Conservation (phyloP, 1,140 invertebrate genomes). For the Formica exsecta region DNA sequence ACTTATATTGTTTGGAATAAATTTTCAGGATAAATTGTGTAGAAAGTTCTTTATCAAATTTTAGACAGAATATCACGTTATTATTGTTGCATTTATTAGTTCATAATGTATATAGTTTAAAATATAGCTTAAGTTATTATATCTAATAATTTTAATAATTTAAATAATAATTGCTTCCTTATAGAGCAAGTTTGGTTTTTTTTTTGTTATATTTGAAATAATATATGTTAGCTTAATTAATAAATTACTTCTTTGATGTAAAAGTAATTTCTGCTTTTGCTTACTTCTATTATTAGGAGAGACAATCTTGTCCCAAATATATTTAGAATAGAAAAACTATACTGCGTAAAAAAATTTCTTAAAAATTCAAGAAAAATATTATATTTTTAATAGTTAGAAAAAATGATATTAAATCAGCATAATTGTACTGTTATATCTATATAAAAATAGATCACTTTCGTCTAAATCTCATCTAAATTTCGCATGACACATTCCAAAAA, state of each 20-base stretch:
- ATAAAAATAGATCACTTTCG: not conserved
- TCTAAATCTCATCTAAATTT: not conserved
- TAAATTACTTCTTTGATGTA: not conserved
- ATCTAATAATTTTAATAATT: not conserved
- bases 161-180: no score
- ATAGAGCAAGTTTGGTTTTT: no score
- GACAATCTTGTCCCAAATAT: not conserved
- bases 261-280: not conserved
- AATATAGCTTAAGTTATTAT: not conserved
- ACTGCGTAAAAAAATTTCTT: not conserved
- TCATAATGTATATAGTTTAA: not conserved
- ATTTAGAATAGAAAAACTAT: not conserved
- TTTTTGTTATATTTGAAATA: conserved; percentile 20
- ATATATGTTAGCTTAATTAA: not conserved
- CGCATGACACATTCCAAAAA: conserved; percentile 4
- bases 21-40: not conserved
- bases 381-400: not conserved
- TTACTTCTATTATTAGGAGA: not conserved
- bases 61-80: not conserved
- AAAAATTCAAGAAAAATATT: not conserved
- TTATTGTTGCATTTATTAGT: not conserved
- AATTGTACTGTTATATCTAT: not conserved
- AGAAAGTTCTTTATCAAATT: not conserved
- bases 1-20: conserved; percentile 17
- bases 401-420: not conserved